phyloP scores from a whole-genome alignment of 2,113 vertebrate species.

The Oreocharis arfaki region DNA sequence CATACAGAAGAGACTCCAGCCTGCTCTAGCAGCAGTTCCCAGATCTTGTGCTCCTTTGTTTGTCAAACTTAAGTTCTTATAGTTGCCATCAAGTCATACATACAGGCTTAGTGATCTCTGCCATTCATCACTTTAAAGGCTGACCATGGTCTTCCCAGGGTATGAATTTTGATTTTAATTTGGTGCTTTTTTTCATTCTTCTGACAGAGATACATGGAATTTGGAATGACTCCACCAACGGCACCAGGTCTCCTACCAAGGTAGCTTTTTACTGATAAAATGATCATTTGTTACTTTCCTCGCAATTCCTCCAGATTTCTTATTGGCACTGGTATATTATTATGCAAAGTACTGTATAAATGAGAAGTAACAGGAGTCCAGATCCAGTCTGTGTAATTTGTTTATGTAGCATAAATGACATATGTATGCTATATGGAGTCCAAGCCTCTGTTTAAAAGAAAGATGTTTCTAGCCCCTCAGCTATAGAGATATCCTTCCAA shows the following conservation, averaged over 20 bases:
- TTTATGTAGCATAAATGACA: neutral
- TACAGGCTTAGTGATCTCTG: neutral
- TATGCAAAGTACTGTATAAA: neutral
- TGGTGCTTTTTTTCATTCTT: neutral
- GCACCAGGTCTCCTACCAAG: conserved; percentile 80
- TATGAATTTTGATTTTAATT: neutral
- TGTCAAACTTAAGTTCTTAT: neutral
- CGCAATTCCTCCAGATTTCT: neutral
- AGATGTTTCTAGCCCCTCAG: neutral
- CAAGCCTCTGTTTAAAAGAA: neutral
- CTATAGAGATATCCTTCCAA: neutral
- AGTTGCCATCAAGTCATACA: neutral
- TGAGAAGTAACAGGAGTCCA: neutral
- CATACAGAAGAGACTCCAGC: neutral
- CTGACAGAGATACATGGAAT: conserved; percentile 85
- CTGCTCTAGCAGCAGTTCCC: neutral
- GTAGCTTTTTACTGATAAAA: conserved; percentile 65
- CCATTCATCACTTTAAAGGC: neutral
- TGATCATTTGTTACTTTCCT: neutral
- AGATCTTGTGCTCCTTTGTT: neutral
- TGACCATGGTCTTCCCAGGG: neutral
- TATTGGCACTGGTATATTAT: neutral
- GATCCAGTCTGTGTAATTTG: neutral
- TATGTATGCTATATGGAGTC: neutral
- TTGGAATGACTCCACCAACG: conserved; percentile 80